Conservation (phyloP, 2,797 vertebrate species). For the Sparus aurata region DNA sequence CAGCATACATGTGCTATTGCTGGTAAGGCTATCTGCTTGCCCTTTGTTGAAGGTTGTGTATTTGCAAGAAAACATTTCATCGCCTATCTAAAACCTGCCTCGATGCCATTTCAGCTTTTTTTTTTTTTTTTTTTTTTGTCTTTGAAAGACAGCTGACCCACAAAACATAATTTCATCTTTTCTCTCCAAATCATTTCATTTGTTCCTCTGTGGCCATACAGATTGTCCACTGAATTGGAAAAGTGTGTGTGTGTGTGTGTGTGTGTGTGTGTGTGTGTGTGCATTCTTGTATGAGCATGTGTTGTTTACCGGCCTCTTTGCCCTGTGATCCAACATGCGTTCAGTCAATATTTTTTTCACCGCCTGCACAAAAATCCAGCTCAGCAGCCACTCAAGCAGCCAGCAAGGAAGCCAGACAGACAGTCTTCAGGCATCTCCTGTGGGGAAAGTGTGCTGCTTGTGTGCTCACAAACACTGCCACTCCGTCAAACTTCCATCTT, state of each 20-base stretch:
- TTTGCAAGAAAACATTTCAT: constrained; percentile 40
- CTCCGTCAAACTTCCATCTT: constrained; percentile 80
- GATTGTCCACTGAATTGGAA: constrained; percentile 30
- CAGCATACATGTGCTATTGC: not conserved
- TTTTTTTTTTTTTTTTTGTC: constrained; percentile 24
- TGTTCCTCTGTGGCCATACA: constrained; percentile 34
- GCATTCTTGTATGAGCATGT: constrained; percentile 24
- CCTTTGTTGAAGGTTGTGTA: constrained; percentile 56
- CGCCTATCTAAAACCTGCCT: constrained; percentile 36
- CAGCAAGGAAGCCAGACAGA: constrained; percentile 49
- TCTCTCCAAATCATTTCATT: constrained; percentile 50
- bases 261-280: not conserved
- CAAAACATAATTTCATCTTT: constrained; percentile 53
- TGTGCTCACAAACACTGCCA: constrained; percentile 67
- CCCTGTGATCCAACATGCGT: constrained; percentile 45
- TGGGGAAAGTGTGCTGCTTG: constrained; percentile 62
- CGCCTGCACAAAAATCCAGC: constrained; percentile 51
- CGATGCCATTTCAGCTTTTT: constrained; percentile 43
- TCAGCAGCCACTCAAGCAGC: constrained; percentile 49
- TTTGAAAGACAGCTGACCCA: constrained; percentile 64
- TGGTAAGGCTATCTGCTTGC: constrained; percentile 44
- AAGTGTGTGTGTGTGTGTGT: constrained; percentile 22
- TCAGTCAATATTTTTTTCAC: constrained; percentile 53
- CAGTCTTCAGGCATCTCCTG: constrained; percentile 59
- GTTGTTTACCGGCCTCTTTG: constrained; percentile 59